These are phyloP conservation scores for Orthosia gothica DNA, from an alignment of 2,888 invertebrate species.

Conservation along the genomic window DNA sequence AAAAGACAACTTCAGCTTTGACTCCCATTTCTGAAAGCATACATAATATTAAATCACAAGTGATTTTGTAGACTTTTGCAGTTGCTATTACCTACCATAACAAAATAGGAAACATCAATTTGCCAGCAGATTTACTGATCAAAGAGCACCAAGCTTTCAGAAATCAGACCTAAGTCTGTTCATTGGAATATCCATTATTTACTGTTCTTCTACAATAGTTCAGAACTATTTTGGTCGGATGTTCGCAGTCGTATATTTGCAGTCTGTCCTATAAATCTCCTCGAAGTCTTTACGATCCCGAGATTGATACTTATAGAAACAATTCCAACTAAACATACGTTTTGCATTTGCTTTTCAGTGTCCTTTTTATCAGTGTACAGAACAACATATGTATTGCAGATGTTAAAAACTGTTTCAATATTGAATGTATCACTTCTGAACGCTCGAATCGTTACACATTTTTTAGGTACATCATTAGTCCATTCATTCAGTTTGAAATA, in stretches of 20 bases:
- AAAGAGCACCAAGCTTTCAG: constrained; percentile 18
- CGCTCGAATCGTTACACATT: constrained; percentile 14
- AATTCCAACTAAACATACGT: constrained; percentile 35
- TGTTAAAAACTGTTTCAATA: constrained; percentile 33
- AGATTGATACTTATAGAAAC: constrained; percentile 59
- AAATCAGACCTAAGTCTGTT: constrained; percentile 14
- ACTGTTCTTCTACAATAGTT: constrained; percentile 26
- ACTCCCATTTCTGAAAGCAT: background rate
- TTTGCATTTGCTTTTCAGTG: constrained; percentile 33
- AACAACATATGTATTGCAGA: constrained; percentile 21
- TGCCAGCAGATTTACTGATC: constrained; percentile 19
- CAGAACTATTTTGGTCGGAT: constrained; percentile 52
- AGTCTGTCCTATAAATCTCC: constrained; percentile 57
- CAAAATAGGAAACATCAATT: constrained; percentile 5
- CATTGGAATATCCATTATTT: constrained; percentile 20
- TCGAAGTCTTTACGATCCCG: constrained; percentile 47
- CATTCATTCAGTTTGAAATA: constrained; percentile 46
- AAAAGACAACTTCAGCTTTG: constrained; percentile 9
- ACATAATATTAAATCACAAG: background rate
- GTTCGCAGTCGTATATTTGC: constrained; percentile 59
- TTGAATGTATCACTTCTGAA: constrained; percentile 24
- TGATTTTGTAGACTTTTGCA: constrained; percentile 12
- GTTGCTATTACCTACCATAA: background rate
- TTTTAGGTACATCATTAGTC: constrained; percentile 21
- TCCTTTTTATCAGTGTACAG: constrained; percentile 16